Conservation (phyloP, 2,888 invertebrate species). For the Apamea monoglypha region DNA sequence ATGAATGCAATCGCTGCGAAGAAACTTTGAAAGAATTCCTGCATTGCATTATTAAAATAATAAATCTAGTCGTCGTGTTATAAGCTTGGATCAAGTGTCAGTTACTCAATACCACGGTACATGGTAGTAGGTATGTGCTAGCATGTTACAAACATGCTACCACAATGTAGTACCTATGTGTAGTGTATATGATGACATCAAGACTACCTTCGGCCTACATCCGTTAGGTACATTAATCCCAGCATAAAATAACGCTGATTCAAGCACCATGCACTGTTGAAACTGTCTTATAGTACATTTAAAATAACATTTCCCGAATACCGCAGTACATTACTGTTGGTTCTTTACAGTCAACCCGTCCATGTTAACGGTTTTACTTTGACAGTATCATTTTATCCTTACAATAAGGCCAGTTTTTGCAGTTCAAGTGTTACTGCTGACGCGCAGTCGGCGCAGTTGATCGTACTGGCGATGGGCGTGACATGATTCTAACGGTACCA, state of each 20-base stretch:
- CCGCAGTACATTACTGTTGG: conserved; percentile 48
- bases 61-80: conserved; percentile 10
- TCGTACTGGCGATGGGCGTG: conserved; percentile 56
- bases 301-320: conserved; percentile 31
- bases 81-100: conserved; percentile 23
- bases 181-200: not conserved
- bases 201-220: not conserved
- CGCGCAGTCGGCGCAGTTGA: conserved; percentile 21
- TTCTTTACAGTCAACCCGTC: conserved; percentile 25
- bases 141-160: conserved; percentile 23
- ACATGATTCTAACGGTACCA: conserved; percentile 68
- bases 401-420: conserved; percentile 5
- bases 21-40: not conserved
- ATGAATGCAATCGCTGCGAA: conserved; percentile 16
- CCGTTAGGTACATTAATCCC: conserved; percentile 24
- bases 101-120: conserved; percentile 2
- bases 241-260: conserved; percentile 24
- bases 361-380: not conserved
- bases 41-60: conserved; percentile 3
- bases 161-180: not conserved
- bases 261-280: conserved; percentile 21
- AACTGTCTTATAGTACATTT: conserved; percentile 30
- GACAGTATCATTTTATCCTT: not conserved
- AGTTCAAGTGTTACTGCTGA: conserved; percentile 7
- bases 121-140: no score